These are phyloP conservation scores for Maniola hyperantus DNA, from an alignment of 2,888 invertebrate genomes.

Conservation along the genomic window DNA sequence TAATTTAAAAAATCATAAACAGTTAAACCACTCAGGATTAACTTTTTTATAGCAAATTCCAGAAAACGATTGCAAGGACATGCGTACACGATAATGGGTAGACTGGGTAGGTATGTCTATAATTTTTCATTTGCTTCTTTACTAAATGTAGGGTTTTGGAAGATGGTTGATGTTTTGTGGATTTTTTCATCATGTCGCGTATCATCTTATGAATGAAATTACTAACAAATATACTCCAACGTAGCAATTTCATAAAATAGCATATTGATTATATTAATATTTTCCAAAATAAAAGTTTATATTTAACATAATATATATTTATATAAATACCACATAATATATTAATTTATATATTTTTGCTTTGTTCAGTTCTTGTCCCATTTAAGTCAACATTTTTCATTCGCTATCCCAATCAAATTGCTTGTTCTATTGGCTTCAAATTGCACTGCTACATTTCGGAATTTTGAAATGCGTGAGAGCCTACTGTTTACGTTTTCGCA, in stretches of 20 bases:
- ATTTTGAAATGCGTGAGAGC: constrained; percentile 75
- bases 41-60: constrained; percentile 19
- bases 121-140: background rate
- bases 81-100: constrained; percentile 16
- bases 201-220: background rate
- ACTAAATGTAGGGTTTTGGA: background rate
- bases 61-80: constrained; percentile 9
- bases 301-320: background rate
- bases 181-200: background rate
- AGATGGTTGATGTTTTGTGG: background rate
- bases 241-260: background rate
- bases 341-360: background rate
- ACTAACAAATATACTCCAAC: background rate
- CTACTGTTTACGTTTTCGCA: constrained; percentile 68
- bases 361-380: background rate
- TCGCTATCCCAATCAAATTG: background rate
- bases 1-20: background rate
- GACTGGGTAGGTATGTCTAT: constrained; percentile 14
- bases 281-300: background rate
- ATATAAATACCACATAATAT: background rate
- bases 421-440: background rate
- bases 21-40: constrained; percentile 13
- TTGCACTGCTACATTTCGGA: background rate
- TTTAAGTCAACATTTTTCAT: background rate
- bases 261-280: background rate